phyloP scores from a whole-genome alignment of 2,797 vertebrate genomes.

The Epinephelus coioides region DNA sequence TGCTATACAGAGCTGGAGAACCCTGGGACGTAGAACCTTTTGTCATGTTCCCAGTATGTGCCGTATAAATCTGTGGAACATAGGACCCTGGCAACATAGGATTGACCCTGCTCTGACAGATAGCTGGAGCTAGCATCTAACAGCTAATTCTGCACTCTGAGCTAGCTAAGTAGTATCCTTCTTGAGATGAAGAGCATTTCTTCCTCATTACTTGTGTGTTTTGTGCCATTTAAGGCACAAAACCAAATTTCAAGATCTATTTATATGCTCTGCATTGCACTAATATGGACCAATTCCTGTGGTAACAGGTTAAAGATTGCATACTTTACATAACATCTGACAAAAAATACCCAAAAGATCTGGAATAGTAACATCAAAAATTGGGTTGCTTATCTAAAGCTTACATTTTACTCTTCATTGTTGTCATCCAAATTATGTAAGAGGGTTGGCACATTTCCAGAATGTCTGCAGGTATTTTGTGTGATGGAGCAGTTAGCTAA shows the following conservation, averaged over 20 bases:
- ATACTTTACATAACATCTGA: not conserved
- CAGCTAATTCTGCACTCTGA: not conserved
- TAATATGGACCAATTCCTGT: too few species aligned
- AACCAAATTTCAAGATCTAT: too few species aligned
- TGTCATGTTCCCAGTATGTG: too few species aligned
- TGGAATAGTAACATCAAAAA: not conserved
- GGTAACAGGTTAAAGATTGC: not conserved
- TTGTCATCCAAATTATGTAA: slow-evolving; percentile 16
- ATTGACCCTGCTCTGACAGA: too few species aligned
- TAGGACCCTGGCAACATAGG: too few species aligned
- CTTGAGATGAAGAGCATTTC: not conserved
- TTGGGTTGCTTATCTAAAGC: not conserved
- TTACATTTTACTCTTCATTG: slow-evolving; percentile 5
- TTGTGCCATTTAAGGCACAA: not conserved
- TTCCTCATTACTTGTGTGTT: not conserved
- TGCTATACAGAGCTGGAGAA: too few species aligned
- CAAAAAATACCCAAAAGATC: not conserved
- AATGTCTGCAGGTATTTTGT: slow-evolving; percentile 31
- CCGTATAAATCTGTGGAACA: too few species aligned
- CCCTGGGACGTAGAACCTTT: too few species aligned
- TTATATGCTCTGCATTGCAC: too few species aligned
- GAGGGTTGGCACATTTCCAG: slow-evolving; percentile 1
- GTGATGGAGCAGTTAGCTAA: not conserved
- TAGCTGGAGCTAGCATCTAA: not conserved
- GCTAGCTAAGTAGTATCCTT: not conserved